A percentile compares a stretch with the other conserved stretches of the same genome.
Evolutionary conservation across 2,113 vertebrate genomes (phyloP).

Genomic region (Gorilla gorilla): DNA sequence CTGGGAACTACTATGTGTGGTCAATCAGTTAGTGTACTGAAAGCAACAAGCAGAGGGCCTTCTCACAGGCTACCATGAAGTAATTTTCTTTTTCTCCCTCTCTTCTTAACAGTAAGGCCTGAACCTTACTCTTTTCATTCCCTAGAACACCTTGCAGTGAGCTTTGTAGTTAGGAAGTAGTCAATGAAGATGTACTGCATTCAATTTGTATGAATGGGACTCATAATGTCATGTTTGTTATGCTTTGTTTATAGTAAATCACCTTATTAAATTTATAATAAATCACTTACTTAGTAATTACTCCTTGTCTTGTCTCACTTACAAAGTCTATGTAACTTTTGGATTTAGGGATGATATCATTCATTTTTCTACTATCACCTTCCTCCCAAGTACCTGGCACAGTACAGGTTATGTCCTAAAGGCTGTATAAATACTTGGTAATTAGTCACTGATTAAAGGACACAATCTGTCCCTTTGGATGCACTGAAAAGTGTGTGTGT

Average conservation of each 20-base stretch:
- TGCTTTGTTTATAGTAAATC: not conserved
- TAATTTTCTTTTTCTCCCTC: not conserved
- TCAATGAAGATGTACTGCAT: not conserved
- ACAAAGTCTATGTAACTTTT: not conserved
- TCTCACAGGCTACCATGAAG: not conserved
- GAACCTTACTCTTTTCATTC: not conserved
- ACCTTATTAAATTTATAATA: not conserved
- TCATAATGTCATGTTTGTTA: not conserved
- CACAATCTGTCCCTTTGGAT: not conserved
- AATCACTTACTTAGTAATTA: not conserved
- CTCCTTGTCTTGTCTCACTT: not conserved
- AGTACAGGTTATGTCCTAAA: not conserved
- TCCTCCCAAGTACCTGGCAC: not conserved
- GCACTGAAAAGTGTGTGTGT: not conserved
- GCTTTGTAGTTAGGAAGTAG: not conserved
- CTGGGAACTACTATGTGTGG: rapidly evolving
- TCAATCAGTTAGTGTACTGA: not conserved
- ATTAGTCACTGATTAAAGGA: not conserved
- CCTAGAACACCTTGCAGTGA: not conserved
- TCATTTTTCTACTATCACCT: not conserved
- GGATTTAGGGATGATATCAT: not conserved
- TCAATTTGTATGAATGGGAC: not conserved
- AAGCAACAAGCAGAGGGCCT: not conserved
- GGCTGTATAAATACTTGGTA: not conserved
- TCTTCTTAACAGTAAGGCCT: not conserved